Conservation (phyloP, 2,113 vertebrate species). For the Ptilorrhoa leucosticta region DNA sequence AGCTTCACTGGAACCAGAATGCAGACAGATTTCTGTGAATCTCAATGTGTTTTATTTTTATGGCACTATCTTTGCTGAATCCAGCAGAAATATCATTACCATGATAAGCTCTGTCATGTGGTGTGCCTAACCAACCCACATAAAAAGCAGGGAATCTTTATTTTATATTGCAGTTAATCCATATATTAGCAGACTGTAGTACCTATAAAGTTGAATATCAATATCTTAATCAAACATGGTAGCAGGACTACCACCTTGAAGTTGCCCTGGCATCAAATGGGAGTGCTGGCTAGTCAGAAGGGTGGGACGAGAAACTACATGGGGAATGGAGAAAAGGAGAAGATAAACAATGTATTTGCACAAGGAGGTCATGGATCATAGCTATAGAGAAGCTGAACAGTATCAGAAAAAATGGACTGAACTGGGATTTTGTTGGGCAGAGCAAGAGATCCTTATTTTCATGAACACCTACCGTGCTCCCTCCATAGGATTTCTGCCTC, state of each 20-base stretch:
- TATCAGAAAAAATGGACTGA: not conserved
- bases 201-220: not conserved
- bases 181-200: not conserved
- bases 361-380: not conserved
- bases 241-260: not conserved
- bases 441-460: not conserved
- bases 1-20: conserved; percentile 24
- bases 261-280: not conserved
- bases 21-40: conserved; percentile 49
- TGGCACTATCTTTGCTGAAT: conserved; percentile 7
- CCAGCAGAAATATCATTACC: not conserved
- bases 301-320: not conserved
- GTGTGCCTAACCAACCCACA: not conserved
- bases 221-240: not conserved
- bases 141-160: not conserved
- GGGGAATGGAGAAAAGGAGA: not conserved
- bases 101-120: not conserved
- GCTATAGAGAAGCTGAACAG: not conserved
- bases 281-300: not conserved
- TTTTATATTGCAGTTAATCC: not conserved
- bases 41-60: conserved; percentile 28
- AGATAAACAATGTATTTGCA: not conserved
- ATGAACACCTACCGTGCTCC: not conserved
- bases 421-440: not conserved
- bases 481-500: not conserved